Evolutionary conservation across 2,797 vertebrate genomes (phyloP).

Genomic region (Labroides dimidiatus): DNA sequence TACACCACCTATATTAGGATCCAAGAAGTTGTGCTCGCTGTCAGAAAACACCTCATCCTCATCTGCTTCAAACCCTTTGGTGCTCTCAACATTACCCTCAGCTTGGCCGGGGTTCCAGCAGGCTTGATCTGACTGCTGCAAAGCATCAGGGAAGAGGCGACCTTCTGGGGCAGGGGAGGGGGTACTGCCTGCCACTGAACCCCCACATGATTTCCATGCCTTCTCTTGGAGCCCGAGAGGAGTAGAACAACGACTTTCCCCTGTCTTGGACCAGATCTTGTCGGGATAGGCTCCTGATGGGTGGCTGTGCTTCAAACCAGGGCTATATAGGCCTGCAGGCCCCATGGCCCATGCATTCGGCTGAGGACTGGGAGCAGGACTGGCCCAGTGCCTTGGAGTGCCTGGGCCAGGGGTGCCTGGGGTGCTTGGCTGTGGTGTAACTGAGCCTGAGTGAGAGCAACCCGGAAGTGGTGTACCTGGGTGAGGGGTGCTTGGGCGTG

Average conservation of each 20-base stretch:
- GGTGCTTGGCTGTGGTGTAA: slow-evolving; percentile 63
- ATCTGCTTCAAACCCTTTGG: slow-evolving; percentile 64
- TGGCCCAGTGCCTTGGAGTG: slow-evolving; percentile 79
- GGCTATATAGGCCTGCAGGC: slow-evolving; percentile 71
- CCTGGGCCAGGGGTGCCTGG: slow-evolving; percentile 62
- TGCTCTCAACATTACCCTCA: slow-evolving; percentile 80
- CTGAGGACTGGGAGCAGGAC: slow-evolving; percentile 81
- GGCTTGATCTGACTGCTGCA: slow-evolving; percentile 85
- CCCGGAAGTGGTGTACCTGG: slow-evolving; percentile 65
- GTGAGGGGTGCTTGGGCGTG: slow-evolving; percentile 49
- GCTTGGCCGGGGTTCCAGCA: slow-evolving; percentile 86
- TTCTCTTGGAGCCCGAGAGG: slow-evolving; percentile 88
- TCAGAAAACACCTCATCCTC: slow-evolving; percentile 96
- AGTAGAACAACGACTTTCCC: slow-evolving; percentile 85
- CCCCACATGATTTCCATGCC: slow-evolving; percentile 89
- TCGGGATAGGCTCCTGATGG: slow-evolving; percentile 84
- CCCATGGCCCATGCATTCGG: slow-evolving; percentile 86
- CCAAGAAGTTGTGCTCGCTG: slow-evolving; percentile 99
- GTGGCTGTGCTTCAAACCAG: slow-evolving; percentile 79
- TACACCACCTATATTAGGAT: slow-evolving; percentile 95
- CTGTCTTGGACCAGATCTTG: slow-evolving; percentile 90
- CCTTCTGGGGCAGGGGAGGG: slow-evolving; percentile 85
- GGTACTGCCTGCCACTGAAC: slow-evolving; percentile 82
- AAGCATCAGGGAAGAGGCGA: slow-evolving; percentile 86
- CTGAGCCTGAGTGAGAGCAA: slow-evolving; percentile 63